These are phyloP conservation scores for Candoia aspera DNA, from an alignment of 2,113 vertebrate genomes.

Conservation along the genomic window DNA sequence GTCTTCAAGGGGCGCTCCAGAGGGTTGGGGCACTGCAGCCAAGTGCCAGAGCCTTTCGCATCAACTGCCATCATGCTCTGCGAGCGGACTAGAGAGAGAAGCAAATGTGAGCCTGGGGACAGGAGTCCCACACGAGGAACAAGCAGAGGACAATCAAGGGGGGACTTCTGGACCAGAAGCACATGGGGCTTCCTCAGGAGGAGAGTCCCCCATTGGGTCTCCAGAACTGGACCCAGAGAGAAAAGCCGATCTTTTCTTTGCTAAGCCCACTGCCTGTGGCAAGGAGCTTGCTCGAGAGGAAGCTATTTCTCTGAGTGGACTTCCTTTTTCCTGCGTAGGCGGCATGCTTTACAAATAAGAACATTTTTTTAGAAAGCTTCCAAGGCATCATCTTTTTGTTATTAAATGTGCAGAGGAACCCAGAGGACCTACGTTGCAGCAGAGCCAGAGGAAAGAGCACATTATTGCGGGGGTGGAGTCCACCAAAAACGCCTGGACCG, in stretches of 20 bases:
- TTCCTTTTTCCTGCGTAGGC: conserved; percentile 81
- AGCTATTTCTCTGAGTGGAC: conserved; percentile 72
- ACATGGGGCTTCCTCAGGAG: too few relatives aligned
- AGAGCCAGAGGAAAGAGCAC: not conserved
- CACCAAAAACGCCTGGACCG: not conserved
- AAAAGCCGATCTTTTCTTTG: not conserved
- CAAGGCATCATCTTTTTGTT: not conserved
- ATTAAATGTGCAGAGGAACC: not conserved
- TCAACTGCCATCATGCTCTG: conserved; percentile 86
- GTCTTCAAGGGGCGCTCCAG: conserved; percentile 87
- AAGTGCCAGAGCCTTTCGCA: conserved; percentile 45
- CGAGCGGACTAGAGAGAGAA: conserved; percentile 80
- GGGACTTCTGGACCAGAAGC: not conserved
- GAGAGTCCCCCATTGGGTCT: not conserved
- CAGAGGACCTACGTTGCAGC: too few relatives aligned
- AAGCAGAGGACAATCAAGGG: fast-evolving
- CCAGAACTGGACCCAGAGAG: fast-evolving
- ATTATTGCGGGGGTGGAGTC: too few relatives aligned
- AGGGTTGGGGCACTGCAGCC: conserved; percentile 57
- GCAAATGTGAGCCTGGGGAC: conserved; percentile 9
- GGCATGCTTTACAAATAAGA: conserved; percentile 63
- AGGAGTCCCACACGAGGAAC: not conserved
- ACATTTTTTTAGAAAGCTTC: not conserved
- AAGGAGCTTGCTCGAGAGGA: conserved; percentile 66
- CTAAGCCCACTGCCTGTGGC: conserved; percentile 55